These are phyloP conservation scores for Lepeophtheirus nordmannii DNA, from an alignment of 2,888 invertebrate genomes.

Conservation along the genomic window DNA sequence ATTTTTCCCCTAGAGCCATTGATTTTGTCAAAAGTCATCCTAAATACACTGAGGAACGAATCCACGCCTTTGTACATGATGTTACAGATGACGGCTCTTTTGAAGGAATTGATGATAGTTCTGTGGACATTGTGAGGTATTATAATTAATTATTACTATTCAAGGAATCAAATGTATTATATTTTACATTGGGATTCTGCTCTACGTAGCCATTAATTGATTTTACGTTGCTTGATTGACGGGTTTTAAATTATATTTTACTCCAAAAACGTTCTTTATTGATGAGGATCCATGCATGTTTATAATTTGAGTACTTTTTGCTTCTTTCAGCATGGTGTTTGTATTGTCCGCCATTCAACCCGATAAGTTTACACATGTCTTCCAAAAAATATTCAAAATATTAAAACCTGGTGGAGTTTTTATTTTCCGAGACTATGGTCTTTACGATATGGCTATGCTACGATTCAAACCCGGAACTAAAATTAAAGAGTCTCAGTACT, in stretches of 20 bases:
- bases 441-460: conserved; percentile 88
- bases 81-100: conserved; percentile 54
- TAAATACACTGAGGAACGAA: conserved; percentile 47
- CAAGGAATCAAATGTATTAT: neutral
- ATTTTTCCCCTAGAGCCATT: conserved; percentile 78
- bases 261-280: no score
- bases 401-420: conserved; percentile 58
- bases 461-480: conserved; percentile 84
- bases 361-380: conserved; percentile 47
- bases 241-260: no score
- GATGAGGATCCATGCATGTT: no score
- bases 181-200: neutral
- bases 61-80: conserved; percentile 70
- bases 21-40: conserved; percentile 56
- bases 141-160: neutral
- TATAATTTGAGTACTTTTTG: no score
- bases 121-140: neutral
- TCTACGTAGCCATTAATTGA: no score
- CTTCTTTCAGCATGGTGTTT: conserved; percentile 66
- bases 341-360: conserved; percentile 89
- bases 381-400: conserved; percentile 47
- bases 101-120: conserved; percentile 34
- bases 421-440: conserved; percentile 80
- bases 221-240: no score
- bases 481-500: conserved; percentile 78